phyloP scores from a whole-genome alignment of 1,140 invertebrate species.

The Apocrypta bakeri region DNA sequence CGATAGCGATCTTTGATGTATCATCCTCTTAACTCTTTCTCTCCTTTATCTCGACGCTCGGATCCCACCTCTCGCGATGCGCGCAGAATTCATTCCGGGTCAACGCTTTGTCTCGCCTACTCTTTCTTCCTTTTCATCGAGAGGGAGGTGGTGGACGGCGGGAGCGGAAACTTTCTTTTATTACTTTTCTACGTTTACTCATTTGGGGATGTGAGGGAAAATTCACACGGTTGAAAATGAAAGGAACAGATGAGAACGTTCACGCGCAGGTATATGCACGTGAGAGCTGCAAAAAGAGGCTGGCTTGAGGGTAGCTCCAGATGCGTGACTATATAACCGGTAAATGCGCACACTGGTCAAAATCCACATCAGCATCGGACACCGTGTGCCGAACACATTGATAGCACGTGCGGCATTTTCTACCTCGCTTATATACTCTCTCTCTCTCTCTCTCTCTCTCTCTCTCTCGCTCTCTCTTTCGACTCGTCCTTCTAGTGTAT shows the following conservation, averaged over 20 bases:
- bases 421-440: not conserved
- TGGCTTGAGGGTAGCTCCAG: slow-evolving; percentile 10
- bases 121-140: not conserved
- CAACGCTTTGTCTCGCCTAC: slow-evolving; percentile 13
- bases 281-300: slow-evolving; percentile 20
- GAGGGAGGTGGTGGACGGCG: too few species aligned
- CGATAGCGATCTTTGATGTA: slow-evolving; percentile 50
- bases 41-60: slow-evolving; percentile 35
- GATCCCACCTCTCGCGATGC: slow-evolving; percentile 27
- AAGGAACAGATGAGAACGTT: not conserved
- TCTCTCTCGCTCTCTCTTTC: not conserved
- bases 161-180: not conserved
- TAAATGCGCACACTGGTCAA: not conserved
- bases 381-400: slow-evolving; percentile 38
- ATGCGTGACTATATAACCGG: not conserved
- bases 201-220: not conserved
- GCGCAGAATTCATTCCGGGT: slow-evolving; percentile 44
- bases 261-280: not conserved
- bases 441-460: slow-evolving; percentile 13
- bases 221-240: slow-evolving; percentile 22
- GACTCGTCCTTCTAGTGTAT: not conserved
- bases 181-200: not conserved
- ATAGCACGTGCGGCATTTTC: slow-evolving; percentile 41
- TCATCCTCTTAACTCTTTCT: slow-evolving; percentile 47
- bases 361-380: not conserved